A percentile compares a stretch with the other conserved stretches of the same genome.
phyloP scores from a whole-genome alignment of 37 sponge, comb jelly and placozoan genomes.

The Aplysina aerophoba region DNA sequence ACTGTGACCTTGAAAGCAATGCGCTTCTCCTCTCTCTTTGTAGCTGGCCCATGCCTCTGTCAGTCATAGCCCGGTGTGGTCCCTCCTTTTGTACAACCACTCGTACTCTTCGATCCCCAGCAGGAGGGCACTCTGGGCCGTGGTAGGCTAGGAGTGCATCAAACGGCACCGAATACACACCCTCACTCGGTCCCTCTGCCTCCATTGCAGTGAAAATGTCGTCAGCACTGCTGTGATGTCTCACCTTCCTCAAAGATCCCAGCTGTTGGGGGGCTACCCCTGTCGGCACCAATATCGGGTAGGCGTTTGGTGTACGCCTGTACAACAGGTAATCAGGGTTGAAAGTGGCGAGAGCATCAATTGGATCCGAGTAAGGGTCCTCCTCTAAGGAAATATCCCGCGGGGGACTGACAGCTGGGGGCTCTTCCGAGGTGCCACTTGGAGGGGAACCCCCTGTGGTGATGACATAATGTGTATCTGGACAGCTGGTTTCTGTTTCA shows the following conservation, averaged over 20 bases:
- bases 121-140: too few species aligned
- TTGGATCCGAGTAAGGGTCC: slow-evolving; percentile 3
- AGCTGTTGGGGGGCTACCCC: neutral
- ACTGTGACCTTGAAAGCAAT: too few species aligned
- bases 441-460: neutral
- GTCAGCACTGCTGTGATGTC: neutral
- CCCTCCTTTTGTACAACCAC: too few species aligned
- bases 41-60: too few species aligned
- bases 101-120: too few species aligned
- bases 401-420: neutral
- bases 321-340: neutral
- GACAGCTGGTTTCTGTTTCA: neutral
- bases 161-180: slow-evolving; percentile 10
- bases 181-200: neutral
- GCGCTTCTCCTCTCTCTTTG: too few species aligned
- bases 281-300: neutral
- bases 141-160: neutral
- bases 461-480: neutral
- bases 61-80: too few species aligned
- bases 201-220: neutral
- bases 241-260: neutral
- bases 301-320: slow-evolving; percentile 1
- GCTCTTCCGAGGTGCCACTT: neutral
- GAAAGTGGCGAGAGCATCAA: slow-evolving; percentile 12
- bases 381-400: neutral